Conservation (phyloP, 2,797 vertebrate species). For the Discoglossus pictus region DNA sequence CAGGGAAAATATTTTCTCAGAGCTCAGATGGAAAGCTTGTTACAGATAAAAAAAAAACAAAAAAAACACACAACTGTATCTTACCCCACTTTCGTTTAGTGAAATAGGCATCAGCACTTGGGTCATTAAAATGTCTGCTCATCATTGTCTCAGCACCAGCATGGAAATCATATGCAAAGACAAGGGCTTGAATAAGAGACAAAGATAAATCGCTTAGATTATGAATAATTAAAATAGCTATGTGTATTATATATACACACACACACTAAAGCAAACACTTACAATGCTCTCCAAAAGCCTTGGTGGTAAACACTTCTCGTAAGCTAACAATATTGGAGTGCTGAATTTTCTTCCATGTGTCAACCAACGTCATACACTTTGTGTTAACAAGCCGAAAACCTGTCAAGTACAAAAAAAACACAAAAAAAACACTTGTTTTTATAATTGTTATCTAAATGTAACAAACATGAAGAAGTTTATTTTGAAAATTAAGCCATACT, state of each 20-base stretch:
- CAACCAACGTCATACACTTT: slow-evolving; percentile 98
- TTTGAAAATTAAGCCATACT: no score
- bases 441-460: no score
- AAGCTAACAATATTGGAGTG: slow-evolving; percentile 97
- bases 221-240: no score
- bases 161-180: slow-evolving; percentile 98
- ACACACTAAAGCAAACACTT: slow-evolving; percentile 63
- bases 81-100: slow-evolving; percentile 99
- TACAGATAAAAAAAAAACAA: no score
- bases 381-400: slow-evolving; percentile 98
- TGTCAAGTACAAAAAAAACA: slow-evolving; percentile 59
- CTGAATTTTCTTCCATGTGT: slow-evolving; percentile 99
- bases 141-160: slow-evolving; percentile 98
- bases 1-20: no score
- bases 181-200: slow-evolving; percentile 79
- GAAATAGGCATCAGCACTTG: slow-evolving; percentile 93
- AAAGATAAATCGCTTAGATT: slow-evolving; percentile 49
- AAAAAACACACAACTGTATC: no score
- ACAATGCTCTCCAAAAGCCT: slow-evolving; percentile 98
- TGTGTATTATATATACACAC: slow-evolving; percentile 15
- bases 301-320: slow-evolving; percentile 98
- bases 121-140: slow-evolving; percentile 97
- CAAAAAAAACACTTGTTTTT: no score
- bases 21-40: no score
- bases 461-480: no score